A percentile compares a stretch with the other conserved stretches of the same genome.
Evolutionary conservation across 2,888 invertebrate species (phyloP).

Genomic region (Axea sp.): DNA sequence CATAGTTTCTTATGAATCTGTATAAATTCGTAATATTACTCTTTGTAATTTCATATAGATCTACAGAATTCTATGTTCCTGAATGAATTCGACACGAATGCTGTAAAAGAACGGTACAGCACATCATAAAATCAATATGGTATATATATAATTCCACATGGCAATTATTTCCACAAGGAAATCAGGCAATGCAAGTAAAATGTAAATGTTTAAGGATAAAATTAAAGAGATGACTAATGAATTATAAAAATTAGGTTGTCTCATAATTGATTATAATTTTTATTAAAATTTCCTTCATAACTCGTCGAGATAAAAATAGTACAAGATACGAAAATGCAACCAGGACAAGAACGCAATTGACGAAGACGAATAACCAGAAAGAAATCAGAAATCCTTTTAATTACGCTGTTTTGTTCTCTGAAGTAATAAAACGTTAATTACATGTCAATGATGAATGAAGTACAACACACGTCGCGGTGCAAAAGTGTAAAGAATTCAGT

Average conservation of each 20-base stretch:
- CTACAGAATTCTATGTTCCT: no score
- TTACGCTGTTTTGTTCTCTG: no score
- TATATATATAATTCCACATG: no score
- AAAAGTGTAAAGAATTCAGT: constrained; percentile 79
- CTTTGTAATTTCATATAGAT: no score
- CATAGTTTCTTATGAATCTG: no score
- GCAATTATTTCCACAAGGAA: no score
- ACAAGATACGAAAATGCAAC: constrained; percentile 56
- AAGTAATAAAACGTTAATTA: constrained; percentile 79
- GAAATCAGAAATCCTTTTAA: constrained; percentile 75
- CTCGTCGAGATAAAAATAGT: constrained; percentile 50
- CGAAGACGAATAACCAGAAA: constrained; percentile 42
- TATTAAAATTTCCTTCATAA: constrained; percentile 54
- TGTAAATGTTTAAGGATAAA: no score
- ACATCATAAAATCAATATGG: no score
- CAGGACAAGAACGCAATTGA: constrained; percentile 52
- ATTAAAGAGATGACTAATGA: neutral
- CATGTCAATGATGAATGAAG: constrained; percentile 76
- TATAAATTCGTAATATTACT: no score
- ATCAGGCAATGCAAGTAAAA: no score
- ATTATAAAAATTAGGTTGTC: constrained; percentile 9
- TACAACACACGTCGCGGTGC: constrained; percentile 79
- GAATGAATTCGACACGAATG: no score
- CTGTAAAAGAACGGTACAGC: no score
- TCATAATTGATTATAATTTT: constrained; percentile 57